Evolutionary conservation across 2,888 invertebrate genomes (phyloP), one percentile per base, ranked within the genome.

Genomic region (Philaethria dido): DNA sequence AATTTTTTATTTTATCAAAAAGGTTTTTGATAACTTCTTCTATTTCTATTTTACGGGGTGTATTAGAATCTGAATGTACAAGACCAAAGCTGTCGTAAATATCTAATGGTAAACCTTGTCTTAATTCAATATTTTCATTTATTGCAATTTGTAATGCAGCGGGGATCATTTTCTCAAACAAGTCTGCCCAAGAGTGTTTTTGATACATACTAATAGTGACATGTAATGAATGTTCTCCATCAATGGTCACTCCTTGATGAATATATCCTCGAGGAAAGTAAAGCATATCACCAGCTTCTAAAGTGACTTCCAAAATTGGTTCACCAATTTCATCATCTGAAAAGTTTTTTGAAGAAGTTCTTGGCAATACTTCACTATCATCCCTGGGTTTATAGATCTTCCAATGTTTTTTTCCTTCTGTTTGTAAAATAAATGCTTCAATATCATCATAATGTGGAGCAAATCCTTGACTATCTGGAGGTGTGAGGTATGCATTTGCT

Each of bases 371-470:
- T 82, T 97, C 97, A 45, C 93, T 92, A 4, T 89, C 80, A n/a
- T 77, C 93, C 81, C 93, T 91, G 14, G 99, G 98, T 74, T 94
- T 94, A 82, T 99, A 99, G 13, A 99, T 89, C 75, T 95, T 95
- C 99, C 99, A 99, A 72, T 96, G 95, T 84, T 99, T 99, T 77
- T 96, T 95, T 0, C 99, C 99, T 88, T 99, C 99, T 1, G 99
- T 90, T 92, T 99, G 99, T 57, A 99, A 83, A 55, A 99, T 95
- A 83, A 99, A 99, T 0, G 99, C 99, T 89, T 99, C 99, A 73
- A 99, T 99, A 80, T 99, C 99, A 89, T 99, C 99, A 83, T 96
- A 99, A 86, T 99, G 99, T 0, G 99, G 99, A 0, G 99, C 99
- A 91, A 99, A 99, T 0, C 99, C 99, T 91, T 99, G 99, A 74